Conservation (phyloP, 1,140 invertebrate genomes). For the Cardiocondyla obscurior region DNA sequence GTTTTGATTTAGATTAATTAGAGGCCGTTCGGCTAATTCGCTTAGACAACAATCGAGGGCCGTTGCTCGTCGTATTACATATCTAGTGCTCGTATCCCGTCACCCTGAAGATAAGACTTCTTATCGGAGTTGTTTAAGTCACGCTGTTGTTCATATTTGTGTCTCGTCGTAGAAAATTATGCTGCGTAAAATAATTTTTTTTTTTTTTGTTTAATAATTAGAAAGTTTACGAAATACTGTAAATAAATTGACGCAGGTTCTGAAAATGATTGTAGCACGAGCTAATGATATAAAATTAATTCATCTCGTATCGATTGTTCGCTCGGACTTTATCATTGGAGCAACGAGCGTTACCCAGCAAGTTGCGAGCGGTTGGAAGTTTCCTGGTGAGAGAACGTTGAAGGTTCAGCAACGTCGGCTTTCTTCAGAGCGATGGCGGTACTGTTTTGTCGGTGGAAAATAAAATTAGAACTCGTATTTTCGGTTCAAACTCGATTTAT, state of each 20-base stretch:
- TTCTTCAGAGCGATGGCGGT: conserved; percentile 28
- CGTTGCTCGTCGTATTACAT: conserved; percentile 15
- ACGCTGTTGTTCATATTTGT: conserved; percentile 15
- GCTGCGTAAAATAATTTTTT: too few relatives aligned
- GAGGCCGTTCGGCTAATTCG: conserved; percentile 10
- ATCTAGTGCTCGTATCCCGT: background rate
- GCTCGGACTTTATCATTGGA: conserved; percentile 23
- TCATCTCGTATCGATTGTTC: background rate
- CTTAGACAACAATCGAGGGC: background rate
- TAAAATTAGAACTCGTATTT: background rate
- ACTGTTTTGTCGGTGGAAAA: conserved; percentile 7
- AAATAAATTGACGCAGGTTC: background rate
- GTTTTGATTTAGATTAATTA: background rate
- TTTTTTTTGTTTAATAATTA: conserved; percentile 6
- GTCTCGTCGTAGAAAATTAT: background rate
- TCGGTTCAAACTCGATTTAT: background rate
- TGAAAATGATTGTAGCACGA: background rate
- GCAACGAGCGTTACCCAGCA: conserved; percentile 14
- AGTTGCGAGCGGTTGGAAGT: background rate
- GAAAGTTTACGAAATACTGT: background rate
- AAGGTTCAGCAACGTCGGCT: background rate
- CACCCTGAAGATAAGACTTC: background rate
- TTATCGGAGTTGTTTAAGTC: conserved; percentile 9
- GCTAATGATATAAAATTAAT: background rate
- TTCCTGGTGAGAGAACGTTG: conserved; percentile 17